phyloP scores from a whole-genome alignment of 35 echinoderm and acorn worm genomes.

The Eucidaris tribuloides region DNA sequence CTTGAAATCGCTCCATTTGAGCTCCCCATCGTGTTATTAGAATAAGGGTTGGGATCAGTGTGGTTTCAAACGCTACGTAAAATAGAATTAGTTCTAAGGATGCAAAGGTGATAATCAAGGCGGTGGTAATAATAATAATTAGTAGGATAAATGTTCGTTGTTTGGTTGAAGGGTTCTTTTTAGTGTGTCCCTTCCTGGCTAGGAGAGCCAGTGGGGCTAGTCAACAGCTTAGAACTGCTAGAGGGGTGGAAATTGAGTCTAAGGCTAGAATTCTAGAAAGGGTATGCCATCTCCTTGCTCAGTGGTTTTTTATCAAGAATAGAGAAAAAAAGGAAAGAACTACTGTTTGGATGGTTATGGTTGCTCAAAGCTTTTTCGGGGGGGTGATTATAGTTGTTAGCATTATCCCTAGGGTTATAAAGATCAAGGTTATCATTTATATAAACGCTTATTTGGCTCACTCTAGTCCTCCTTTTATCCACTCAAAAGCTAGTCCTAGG shows the following conservation, averaged over 20 bases:
- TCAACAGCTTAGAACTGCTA: conserved; percentile 53
- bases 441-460: conserved; percentile 51
- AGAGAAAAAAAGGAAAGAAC: background rate
- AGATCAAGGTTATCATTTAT: conserved; percentile 51
- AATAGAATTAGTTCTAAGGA: conserved; percentile 52
- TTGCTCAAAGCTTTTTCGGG: background rate
- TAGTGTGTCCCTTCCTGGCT: conserved; percentile 19
- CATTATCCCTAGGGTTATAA: background rate
- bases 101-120: conserved; percentile 44
- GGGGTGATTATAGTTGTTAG: background rate
- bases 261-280: background rate
- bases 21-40: conserved; percentile 65
- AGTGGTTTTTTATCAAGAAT: background rate
- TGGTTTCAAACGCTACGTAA: conserved; percentile 59
- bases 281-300: background rate
- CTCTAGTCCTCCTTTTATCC: conserved; percentile 59
- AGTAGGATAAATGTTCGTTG: conserved; percentile 29
- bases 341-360: background rate
- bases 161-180: background rate
- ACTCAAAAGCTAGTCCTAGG: conserved; percentile 45
- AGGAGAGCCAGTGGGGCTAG: conserved; percentile 46
- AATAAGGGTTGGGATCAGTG: conserved; percentile 45
- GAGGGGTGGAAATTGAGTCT: conserved; percentile 24
- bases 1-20: conserved; percentile 64
- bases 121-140: conserved; percentile 5